Evolutionary conservation across 1,140 invertebrate species (phyloP), one percentile per base, ranked within the genome.

Genomic region (Adoxophyes honmai): DNA sequence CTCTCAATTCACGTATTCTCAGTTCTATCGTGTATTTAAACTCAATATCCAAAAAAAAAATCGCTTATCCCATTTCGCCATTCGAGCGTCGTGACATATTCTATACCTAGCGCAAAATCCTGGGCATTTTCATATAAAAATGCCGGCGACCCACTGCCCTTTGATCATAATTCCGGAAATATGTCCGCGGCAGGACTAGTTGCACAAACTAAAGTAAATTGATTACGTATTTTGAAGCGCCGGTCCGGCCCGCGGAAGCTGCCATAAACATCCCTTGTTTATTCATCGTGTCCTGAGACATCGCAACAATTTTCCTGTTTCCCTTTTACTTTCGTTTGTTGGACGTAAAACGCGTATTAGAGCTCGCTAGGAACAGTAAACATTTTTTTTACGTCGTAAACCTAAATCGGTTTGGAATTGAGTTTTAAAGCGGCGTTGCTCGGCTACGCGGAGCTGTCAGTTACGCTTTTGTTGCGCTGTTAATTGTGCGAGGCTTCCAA

Each of bases 211-310:
- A 38, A 38, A n/a, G 36, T 13, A 34, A 55, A 60, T 64, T 64
- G 59, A 60, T 68, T 64, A 64, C 36, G 36, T 13, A 38, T 38
- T 64, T 64, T 62, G 37, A 48, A 55, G 34, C 48, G 48, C 48
- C 53, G 61, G 54, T 61, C 62, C 52, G 16, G 16, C 21, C 6
- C 21, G 21, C 21, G 65, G 56, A 61, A 60, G 65, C 55, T 73
- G 70, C 70, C 66, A 69, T 66, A 66, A 75, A 74, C 75, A 70
- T 68, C 69, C 74, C 68, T 65, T 78, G 73, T 78, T 78, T 78
- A 76, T 76, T 78, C 73, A 78, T 71, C 66, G 62, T 62, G 58
- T 61, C 55, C 60, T 28, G 21, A 13, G n/a, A 72, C 68, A 73
- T 67, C 61, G 68, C 57, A 52, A 66, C 62, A 64, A 59, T 62